phyloP scores from a whole-genome alignment of 2,888 invertebrate genomes.

The Drosophila anomelani region DNA sequence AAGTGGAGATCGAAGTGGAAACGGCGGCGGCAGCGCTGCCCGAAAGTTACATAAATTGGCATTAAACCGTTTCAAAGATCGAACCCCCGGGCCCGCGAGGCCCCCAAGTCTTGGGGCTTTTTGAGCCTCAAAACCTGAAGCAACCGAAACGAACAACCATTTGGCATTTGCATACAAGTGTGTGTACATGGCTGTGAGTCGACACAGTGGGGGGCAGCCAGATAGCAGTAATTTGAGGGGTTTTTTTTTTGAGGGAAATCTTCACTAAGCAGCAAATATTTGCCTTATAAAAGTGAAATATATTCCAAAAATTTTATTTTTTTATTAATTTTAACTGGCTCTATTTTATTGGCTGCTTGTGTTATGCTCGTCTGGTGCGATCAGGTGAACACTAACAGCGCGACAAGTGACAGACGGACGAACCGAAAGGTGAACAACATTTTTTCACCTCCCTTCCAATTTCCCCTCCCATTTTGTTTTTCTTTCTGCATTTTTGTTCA shows the following conservation, averaged over 20 bases:
- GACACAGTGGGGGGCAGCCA: slow-evolving; percentile 2
- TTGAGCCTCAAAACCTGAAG: slow-evolving; percentile 37
- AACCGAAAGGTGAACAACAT: slow-evolving; percentile 74
- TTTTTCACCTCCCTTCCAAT: slow-evolving; percentile 18
- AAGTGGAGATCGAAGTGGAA: slow-evolving; percentile 20
- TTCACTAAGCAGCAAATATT: neutral
- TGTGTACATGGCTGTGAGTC: slow-evolving; percentile 11
- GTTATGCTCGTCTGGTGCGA: slow-evolving; percentile 16
- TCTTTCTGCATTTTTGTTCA: slow-evolving; percentile 20
- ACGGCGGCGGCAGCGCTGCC: slow-evolving; percentile 54
- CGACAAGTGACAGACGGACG: slow-evolving; percentile 39
- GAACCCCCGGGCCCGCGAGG: slow-evolving; percentile 22
- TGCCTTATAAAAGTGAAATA: no score
- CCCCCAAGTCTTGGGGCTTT: neutral
- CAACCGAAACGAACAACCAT: slow-evolving; percentile 64
- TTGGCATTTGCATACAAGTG: slow-evolving; percentile 75
- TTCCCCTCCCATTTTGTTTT: neutral
- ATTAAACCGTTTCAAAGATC: slow-evolving; percentile 74
- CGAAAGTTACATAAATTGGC: slow-evolving; percentile 78
- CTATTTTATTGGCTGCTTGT: neutral
- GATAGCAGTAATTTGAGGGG: slow-evolving; percentile 17
- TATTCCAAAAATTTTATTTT: neutral
- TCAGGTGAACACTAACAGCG: slow-evolving; percentile 59
- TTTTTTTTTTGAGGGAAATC: neutral
- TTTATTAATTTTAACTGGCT: no score